Base-by-base conservation (phyloP, 2,113 vertebrate genomes). In the Alethe diademata region DNA sequence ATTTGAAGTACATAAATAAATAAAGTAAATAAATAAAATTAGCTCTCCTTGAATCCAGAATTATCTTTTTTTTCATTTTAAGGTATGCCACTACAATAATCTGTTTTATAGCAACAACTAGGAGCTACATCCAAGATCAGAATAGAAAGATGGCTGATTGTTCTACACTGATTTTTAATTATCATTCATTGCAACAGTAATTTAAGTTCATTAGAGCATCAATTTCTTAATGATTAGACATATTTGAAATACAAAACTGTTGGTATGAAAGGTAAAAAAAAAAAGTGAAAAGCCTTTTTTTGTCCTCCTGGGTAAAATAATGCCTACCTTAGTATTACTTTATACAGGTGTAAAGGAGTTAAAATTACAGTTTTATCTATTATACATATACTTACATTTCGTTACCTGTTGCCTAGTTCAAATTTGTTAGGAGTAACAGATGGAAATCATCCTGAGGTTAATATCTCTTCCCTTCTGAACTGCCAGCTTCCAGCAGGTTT, bases 381-480 rank as follows among this genome's bases (percentile, higher is more conserved):
- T 72, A 79, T n/a, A 43, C 8, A 29, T 78, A 26, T 57, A 94
- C 33, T 89, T 67, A 28, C 23, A 38, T 48, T 80, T 72, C 4
- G 12, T 60, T 93, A 45, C 28, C 57, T 88, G 25, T 40, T 40
- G 40, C 40, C 40, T 75, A 24, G 48, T 79, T 85, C 66, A 96
- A 48, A 73, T 93, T 82, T 72, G 19, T 91, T 94, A 82, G 45
- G 24, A 76, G 36, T 50, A 96, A 75, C 85, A 93, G 93, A 94
- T 75, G 81, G 62, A 95, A 93, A 94, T 94, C 66, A 79, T 61
- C 81, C 81, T 87, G 73, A 93, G 85, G 81, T 95, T 91, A 95
- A 93, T 95, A 87, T 65, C 40, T 78, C 48, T 79, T 94, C 88
- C 25, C 12, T 90, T 85, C 73, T 90, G 70, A 87, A 85, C 53